These are phyloP conservation scores for Drosophila emarginata DNA, from an alignment of 2,888 invertebrate genomes.

Conservation along the genomic window DNA sequence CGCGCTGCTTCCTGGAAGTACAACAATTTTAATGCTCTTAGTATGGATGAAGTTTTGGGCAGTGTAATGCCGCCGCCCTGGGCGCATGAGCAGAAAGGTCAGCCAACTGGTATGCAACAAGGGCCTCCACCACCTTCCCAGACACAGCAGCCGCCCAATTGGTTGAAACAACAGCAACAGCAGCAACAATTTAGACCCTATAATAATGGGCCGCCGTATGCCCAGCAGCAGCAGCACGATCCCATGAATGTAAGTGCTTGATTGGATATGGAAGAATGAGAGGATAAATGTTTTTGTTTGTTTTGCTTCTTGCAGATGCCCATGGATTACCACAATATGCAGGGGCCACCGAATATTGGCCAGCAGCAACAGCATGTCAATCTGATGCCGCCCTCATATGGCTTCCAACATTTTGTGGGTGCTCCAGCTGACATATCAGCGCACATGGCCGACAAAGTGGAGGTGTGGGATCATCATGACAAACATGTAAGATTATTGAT, in stretches of 20 bases:
- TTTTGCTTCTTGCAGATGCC: slow-evolving; percentile 65
- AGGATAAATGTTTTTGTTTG: neutral
- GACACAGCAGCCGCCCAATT: slow-evolving; percentile 65
- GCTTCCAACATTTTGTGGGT: slow-evolving; percentile 80
- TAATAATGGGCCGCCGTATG: slow-evolving; percentile 68
- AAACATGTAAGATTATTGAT: slow-evolving; percentile 79
- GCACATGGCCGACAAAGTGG: slow-evolving; percentile 81
- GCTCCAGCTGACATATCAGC: slow-evolving; percentile 73
- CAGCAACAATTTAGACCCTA: slow-evolving; percentile 77
- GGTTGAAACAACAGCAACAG: slow-evolving; percentile 79
- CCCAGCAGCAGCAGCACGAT: slow-evolving; percentile 80
- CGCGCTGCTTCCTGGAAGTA: slow-evolving; percentile 83
- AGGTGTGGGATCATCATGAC: slow-evolving; percentile 82
- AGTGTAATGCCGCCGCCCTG: slow-evolving; percentile 57
- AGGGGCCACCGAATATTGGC: slow-evolving; percentile 73
- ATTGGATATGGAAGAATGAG: neutral
- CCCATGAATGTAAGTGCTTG: slow-evolving; percentile 58
- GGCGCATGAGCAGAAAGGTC: slow-evolving; percentile 62
- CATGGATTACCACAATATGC: slow-evolving; percentile 81
- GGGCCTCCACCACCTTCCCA: slow-evolving; percentile 45
- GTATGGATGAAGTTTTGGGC: slow-evolving; percentile 63
- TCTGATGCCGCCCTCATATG: slow-evolving; percentile 79
- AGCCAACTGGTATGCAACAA: slow-evolving; percentile 60
- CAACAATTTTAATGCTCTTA: slow-evolving; percentile 76
- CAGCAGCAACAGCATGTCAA: slow-evolving; percentile 76